Evolutionary conservation across 2,113 vertebrate species (phyloP).

Genomic region (Phyllostomus discolor): DNA sequence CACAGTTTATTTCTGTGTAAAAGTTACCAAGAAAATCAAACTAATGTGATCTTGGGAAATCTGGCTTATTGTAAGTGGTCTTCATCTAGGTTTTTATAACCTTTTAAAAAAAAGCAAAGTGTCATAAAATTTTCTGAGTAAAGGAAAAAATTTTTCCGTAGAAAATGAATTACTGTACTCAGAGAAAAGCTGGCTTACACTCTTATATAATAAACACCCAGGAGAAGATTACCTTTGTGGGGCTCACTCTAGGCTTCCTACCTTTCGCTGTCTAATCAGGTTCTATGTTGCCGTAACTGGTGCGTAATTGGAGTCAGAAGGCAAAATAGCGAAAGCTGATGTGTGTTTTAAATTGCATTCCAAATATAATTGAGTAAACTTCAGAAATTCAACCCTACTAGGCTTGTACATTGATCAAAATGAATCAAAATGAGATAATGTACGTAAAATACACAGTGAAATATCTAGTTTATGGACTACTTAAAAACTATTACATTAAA

Average conservation of each 20-base stretch:
- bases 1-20: slow-evolving; percentile 25
- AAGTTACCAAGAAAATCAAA: slow-evolving; percentile 9
- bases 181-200: background rate
- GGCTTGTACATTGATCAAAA: background rate
- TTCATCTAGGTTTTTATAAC: background rate
- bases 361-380: background rate
- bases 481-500: background rate
- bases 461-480: background rate
- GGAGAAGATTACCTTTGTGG: background rate
- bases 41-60: background rate
- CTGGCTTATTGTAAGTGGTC: background rate
- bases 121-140: slow-evolving; percentile 35
- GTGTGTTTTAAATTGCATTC: background rate
- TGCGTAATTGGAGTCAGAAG: background rate
- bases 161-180: slow-evolving; percentile 13
- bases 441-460: background rate
- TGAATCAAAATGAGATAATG: background rate
- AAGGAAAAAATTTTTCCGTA: background rate
- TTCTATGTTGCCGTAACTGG: background rate
- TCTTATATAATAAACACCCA: background rate
- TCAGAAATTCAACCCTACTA: background rate
- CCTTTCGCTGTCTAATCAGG: background rate
- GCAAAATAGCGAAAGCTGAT: background rate
- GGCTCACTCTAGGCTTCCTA: background rate
- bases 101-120: background rate